phyloP scores from a whole-genome alignment of 2,113 vertebrate species.

The Laterallus jamaicensis region DNA sequence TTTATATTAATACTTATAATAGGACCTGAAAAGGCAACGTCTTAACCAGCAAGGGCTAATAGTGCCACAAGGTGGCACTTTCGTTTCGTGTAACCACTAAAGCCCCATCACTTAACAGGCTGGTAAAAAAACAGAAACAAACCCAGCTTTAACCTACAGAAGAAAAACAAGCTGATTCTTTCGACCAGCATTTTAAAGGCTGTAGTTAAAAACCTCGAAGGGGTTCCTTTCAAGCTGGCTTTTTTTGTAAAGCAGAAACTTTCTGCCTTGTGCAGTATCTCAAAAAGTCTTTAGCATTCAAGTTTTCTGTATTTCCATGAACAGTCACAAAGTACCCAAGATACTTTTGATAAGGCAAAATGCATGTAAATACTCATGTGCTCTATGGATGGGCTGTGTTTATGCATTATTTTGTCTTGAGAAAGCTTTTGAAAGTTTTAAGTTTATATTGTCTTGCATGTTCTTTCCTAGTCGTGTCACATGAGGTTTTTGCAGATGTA shows the following conservation, averaged over 20 bases:
- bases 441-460: neutral
- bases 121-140: conserved; percentile 43
- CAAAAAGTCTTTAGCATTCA: neutral
- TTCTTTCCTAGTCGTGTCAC: neutral
- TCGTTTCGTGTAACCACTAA: conserved; percentile 4
- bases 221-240: neutral
- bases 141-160: neutral
- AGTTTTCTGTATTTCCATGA: neutral
- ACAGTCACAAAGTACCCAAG: neutral
- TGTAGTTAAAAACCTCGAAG: neutral
- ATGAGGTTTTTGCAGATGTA: neutral
- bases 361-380: accelerated
- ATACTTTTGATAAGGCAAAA: neutral
- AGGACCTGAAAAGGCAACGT: neutral
- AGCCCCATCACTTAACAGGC: conserved; percentile 62
- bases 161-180: neutral
- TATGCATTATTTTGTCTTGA: neutral
- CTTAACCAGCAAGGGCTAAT: neutral
- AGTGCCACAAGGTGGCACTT: conserved; percentile 69
- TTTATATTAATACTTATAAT: neutral
- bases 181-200: neutral
- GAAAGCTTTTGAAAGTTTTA: neutral
- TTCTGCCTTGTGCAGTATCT: neutral
- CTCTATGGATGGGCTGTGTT: neutral
- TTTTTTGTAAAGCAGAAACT: neutral